These are phyloP conservation scores for Trachurus trachurus DNA, from an alignment of 2,797 vertebrate genomes.

Conservation along the genomic window DNA sequence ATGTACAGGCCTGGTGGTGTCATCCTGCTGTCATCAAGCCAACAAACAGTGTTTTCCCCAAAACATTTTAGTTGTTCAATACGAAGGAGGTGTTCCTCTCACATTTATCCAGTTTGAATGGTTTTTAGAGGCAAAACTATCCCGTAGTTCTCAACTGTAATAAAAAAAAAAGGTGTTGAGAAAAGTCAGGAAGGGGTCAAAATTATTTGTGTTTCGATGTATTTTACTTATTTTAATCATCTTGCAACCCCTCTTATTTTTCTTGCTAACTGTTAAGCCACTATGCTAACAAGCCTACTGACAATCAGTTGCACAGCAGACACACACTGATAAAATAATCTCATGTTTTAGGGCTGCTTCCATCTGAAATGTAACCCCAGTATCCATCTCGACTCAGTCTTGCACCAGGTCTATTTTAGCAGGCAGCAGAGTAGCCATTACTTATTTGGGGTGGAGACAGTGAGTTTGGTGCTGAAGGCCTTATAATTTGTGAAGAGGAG, in stretches of 20 bases:
- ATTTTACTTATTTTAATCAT: background rate
- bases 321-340: background rate
- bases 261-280: background rate
- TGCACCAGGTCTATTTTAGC: conserved; percentile 83
- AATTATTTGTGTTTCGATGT: background rate
- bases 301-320: background rate
- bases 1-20: too few relatives aligned
- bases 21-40: too few relatives aligned
- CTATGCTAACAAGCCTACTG: too few relatives aligned
- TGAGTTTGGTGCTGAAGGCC: conserved; percentile 75
- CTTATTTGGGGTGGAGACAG: conserved; percentile 87
- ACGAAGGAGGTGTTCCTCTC: background rate
- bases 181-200: background rate
- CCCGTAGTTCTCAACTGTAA: background rate
- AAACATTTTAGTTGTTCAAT: background rate
- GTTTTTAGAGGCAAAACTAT: background rate
- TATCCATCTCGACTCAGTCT: conserved; percentile 28
- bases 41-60: too few relatives aligned
- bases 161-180: background rate
- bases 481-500: conserved; percentile 86
- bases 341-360: background rate
- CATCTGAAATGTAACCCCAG: conserved; percentile 24
- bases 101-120: background rate
- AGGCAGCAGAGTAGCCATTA: conserved; percentile 79
- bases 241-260: background rate